Evolutionary conservation across 2,888 invertebrate species (phyloP), one percentile per base, ranked within the genome.

Genomic region (Trichogramma dendrolimi): DNA sequence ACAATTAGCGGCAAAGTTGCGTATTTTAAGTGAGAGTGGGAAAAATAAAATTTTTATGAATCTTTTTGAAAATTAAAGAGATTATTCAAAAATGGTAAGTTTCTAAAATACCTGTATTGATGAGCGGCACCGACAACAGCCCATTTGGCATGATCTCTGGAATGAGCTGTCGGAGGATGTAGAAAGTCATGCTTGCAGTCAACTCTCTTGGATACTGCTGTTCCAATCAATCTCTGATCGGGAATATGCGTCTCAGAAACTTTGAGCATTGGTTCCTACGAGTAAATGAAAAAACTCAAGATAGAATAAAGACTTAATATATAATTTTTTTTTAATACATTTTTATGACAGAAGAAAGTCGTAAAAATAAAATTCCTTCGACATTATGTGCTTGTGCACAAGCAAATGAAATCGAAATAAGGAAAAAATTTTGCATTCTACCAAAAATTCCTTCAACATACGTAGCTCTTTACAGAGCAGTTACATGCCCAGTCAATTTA

Each of bases 131-230:
- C 78, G 10, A 83, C 80, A 39, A 85, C 78, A 60, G 87, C 81
- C 80, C 87, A 87, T 69, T 85, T 85, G 68, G 81, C 83, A 76
- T 83, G 83, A 59, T 84, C 79, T 62, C 82, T 81, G 7, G 82
- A 80, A 69, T 84, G 85, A 63, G 86, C 85, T 67, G 81, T 84
- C 53, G 84, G 85, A 59, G 85, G 85, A 70, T 85, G 84, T 48
- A 83, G 80, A 69, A 84, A 84, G 64, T 83, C 85, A 72, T 81
- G 83, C 70, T 84, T 84, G 57, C 81, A 79, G 67, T 82, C 82
- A 11, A 81, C 70, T 50, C 79, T 70, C 68, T 79, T 78, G 41
- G 8, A 10, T 46, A 46, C n/a, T 8, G 46, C 8, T 46, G 46
- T 8, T 10, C n/a, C 8, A 10, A 46, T 46, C 46, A 46, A 46